A percentile compares a stretch with the other conserved stretches of the same genome.
These are phyloP conservation scores for Verasper variegatus DNA, from an alignment of 2,113 vertebrate genomes.

Conservation along the genomic window DNA sequence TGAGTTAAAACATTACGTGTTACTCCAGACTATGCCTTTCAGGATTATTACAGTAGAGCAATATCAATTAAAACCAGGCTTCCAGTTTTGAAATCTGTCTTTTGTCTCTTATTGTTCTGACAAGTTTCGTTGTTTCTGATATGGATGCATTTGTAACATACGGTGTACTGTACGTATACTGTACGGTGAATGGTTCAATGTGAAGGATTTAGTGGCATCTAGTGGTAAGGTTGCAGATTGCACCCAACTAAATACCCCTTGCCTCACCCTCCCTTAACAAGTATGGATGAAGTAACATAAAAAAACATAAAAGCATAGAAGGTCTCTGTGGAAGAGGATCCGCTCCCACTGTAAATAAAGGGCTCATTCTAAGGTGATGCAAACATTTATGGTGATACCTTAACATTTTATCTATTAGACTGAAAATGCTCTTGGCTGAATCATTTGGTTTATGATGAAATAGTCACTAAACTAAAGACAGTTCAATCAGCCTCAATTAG, in stretches of 20 bases:
- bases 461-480: no score
- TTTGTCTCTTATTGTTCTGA: slow-evolving; percentile 79
- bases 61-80: slow-evolving; percentile 99
- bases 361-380: no score
- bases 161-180: no score
- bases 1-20: slow-evolving; percentile 97
- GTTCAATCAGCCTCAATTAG: no score
- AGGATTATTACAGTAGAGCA: slow-evolving; percentile 99
- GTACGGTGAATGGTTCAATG: neutral
- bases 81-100: slow-evolving; percentile 96
- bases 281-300: no score
- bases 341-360: neutral
- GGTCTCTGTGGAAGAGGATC: neutral
- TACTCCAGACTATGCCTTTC: slow-evolving; percentile 99
- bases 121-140: neutral
- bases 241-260: no score
- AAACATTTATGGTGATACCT: no score
- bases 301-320: no score
- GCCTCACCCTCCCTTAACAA: no score
- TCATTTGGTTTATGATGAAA: no score
- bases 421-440: neutral
- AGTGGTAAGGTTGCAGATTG: no score
- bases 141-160: neutral
- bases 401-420: neutral
- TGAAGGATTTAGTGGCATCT: neutral